These are phyloP conservation scores for Carterocephalus palaemon DNA, from an alignment of 2,888 invertebrate genomes.

Conservation along the genomic window DNA sequence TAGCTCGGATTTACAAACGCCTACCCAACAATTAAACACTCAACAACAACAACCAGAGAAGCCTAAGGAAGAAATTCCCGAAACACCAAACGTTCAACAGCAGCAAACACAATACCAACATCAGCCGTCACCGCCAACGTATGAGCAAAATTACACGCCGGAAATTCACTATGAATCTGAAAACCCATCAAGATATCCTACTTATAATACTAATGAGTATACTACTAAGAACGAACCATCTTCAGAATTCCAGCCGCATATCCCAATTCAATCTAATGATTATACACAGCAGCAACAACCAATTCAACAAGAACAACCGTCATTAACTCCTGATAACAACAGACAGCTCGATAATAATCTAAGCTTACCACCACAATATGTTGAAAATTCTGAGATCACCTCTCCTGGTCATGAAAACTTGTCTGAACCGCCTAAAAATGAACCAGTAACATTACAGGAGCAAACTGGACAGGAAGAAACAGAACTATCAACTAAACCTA, in stretches of 20 bases:
- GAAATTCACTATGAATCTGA: conserved; percentile 66
- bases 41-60: conserved; percentile 39
- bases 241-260: conserved; percentile 29
- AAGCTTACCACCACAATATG: conserved; percentile 38
- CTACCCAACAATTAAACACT: conserved; percentile 33
- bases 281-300: too few species aligned
- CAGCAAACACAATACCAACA: conserved; percentile 34
- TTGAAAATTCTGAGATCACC: conserved; percentile 43
- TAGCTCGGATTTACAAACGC: conserved; percentile 39
- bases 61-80: conserved; percentile 40
- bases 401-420: conserved; percentile 40
- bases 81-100: conserved; percentile 10
- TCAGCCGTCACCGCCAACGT: conserved; percentile 52
- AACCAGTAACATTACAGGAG: conserved; percentile 36
- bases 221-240: conserved; percentile 45
- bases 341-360: conserved; percentile 26
- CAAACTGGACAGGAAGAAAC: too few species aligned
- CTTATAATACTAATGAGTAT: conserved; percentile 51
- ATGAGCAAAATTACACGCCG: conserved; percentile 59
- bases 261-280: conserved; percentile 31
- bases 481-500: conserved; percentile 41
- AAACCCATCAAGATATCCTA: conserved; percentile 49
- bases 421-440: conserved; percentile 41
- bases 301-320: conserved; percentile 17
- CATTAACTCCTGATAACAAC: conserved; percentile 24